Percentiles rank a stretch among this genome's conserved stretches.
phyloP scores from a whole-genome alignment of 2,797 vertebrate species.

The Pelobates cultripes region DNA sequence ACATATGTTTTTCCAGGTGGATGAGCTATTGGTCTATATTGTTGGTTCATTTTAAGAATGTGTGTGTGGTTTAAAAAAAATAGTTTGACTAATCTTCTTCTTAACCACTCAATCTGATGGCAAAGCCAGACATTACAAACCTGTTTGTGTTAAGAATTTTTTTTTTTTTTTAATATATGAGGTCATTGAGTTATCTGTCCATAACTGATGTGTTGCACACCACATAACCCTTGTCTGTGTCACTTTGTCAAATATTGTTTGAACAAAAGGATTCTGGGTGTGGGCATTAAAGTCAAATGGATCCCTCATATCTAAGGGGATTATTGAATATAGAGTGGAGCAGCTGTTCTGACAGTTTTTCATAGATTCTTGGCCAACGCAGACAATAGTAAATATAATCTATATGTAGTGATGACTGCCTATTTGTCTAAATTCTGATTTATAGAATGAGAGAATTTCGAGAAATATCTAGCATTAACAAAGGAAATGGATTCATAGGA shows the following conservation, averaged over 20 bases:
- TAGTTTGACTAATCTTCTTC: too few relatives aligned
- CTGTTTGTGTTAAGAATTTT: neutral
- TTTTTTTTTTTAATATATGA: neutral
- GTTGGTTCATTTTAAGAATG: too few relatives aligned
- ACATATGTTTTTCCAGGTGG: too few relatives aligned
- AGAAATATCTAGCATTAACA: neutral
- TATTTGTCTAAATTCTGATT: neutral
- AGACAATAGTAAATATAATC: neutral
- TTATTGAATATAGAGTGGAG: neutral
- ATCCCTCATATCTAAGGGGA: neutral
- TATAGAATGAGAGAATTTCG: neutral
- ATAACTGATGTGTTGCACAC: neutral
- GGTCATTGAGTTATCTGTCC: too few relatives aligned
- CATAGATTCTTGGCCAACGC: neutral
- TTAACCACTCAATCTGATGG: neutral
- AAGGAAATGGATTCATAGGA: neutral
- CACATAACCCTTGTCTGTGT: neutral
- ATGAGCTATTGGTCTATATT: too few relatives aligned
- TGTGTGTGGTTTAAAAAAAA: too few relatives aligned
- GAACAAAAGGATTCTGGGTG: neutral
- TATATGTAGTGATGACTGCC: neutral
- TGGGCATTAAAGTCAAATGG: neutral
- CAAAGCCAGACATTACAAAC: neutral
- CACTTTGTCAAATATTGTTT: neutral
- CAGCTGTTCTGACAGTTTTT: slow-evolving; percentile 2